Base-by-base conservation (phyloP, 2,113 vertebrate species). In the Gymnorhina tibicen region DNA sequence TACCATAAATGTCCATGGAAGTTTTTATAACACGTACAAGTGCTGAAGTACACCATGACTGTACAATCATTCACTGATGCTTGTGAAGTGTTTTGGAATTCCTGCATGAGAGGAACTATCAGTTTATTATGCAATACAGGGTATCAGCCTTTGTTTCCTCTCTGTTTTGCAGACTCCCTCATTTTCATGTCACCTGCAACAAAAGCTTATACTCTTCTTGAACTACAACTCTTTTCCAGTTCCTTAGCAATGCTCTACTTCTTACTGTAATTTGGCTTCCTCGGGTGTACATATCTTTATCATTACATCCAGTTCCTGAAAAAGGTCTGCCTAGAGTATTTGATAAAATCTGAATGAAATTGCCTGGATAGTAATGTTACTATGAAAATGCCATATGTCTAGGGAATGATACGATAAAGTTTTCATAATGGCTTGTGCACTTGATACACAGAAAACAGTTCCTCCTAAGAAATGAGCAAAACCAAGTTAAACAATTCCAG, bases 261-360 rank as follows among this genome's bases (percentile, higher is more conserved):
- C 52, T 74, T 32, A 44, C 19, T 46, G 32, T 52, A 60, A 44
- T 67, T 49, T 74, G 33, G 33, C 66, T 73, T 64, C 72, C 69
- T 91, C 72, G 63, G 18, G 18, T 59, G 23, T 73, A 52, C 72
- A 83, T 46, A 81, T 55, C 56, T 69, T 82, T 87, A 59, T 41
- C 63, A 56, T 50, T n/a, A 30, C 41, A 87, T n/a, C 47, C 10
- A 3, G 37, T 37, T 94, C 66, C 77, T 46, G 19, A 89, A 73
- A 89, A 80, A 78, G 42, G 19, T 27, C 68, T 94, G 46, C 53
- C 53, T 75, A 53, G 60, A 83, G 75, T 91, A 89, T 77, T 78
- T 91, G 23, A 94, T 78, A 73, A 91, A 94, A 87, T 49, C 59
- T 67, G 58, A 85, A 96, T 82, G 44, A 93, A 91, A 70, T 33